Percentiles rank a stretch among this genome's conserved stretches.
phyloP scores from a whole-genome alignment of 2,797 vertebrate species.

The Philypnodon macrostomus region DNA sequence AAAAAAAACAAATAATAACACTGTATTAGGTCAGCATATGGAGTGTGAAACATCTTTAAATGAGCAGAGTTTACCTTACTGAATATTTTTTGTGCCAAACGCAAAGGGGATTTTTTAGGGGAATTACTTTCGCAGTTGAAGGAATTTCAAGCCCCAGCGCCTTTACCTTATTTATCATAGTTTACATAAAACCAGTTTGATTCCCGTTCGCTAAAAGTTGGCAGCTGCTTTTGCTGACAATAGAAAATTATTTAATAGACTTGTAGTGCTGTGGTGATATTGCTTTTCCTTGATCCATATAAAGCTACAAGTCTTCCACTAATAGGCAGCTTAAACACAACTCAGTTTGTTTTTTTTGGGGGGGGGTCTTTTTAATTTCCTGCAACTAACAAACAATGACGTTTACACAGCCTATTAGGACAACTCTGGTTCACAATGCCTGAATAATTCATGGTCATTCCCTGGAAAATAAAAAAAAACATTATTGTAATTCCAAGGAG shows the following conservation, averaged over 20 bases:
- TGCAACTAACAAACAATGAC: constrained; percentile 16
- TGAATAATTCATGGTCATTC: constrained; percentile 53
- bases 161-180: constrained; percentile 53
- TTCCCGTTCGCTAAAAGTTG: constrained; percentile 27
- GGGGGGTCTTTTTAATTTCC: constrained; percentile 22
- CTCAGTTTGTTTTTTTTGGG: constrained; percentile 22
- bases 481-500: constrained; percentile 47
- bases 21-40: not conserved
- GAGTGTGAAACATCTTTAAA: not conserved
- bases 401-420: constrained; percentile 25
- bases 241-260: constrained; percentile 31
- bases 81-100: constrained; percentile 37
- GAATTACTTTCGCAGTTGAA: constrained; percentile 60
- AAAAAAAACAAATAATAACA: not conserved
- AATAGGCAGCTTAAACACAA: constrained; percentile 17
- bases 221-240: constrained; percentile 29
- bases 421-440: constrained; percentile 19
- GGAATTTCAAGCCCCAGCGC: constrained; percentile 52
- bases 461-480: constrained; percentile 48
- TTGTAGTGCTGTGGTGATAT: constrained; percentile 5
- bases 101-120: constrained; percentile 49
- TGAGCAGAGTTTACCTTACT: constrained; percentile 25
- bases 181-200: constrained; percentile 47
- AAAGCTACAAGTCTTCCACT: constrained; percentile 13
- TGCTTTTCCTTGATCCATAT: constrained; percentile 33